Base-by-base conservation (phyloP, 2,113 vertebrate genomes). In the Macrotis lagotis region DNA sequence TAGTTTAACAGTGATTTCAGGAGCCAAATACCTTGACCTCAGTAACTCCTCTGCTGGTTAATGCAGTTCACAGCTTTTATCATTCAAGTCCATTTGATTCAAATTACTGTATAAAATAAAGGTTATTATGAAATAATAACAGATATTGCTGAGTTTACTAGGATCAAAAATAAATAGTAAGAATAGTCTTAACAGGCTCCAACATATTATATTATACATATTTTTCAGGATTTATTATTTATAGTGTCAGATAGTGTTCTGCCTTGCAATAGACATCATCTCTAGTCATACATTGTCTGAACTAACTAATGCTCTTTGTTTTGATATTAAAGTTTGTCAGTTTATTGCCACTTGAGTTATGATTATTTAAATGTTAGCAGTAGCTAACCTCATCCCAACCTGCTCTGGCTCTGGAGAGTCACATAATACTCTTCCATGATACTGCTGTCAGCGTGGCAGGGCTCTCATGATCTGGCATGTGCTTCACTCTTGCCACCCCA, bases 401-500 rank as follows among this genome's bases (percentile, higher is more conserved):
- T 25, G n/a, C 0, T 28, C 2, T 88, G 31, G 83, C 96, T n/a
- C 50, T 31, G 52, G 91, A 93, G 95, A 89, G 93, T 95, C 93
- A 5, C 50, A 12, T 25, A 48, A 51, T 52, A 47, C 55, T 11
- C 5, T 91, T 96, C 4, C 93, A 89, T 7, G 6, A 74, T 48
- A 26, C 50, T 25, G 8, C 3, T 51, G 51, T 74, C 89, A 31
- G 90, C 1, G 0, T 44, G 90, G 47, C 24, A 0, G 14, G 3
- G 1, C 88, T 0, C 44, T 53, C 51, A 44, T 55, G n/a, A 51
- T 51, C 51, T 94, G 93, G 49, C 50, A 88, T 97, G 95, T 97
- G 94, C 92, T 89, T 91, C 91, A 83, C 92, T 95, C 95, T 96
- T 94, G 37, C 96, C 97, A 89, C 48, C 5, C 1, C 93, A n/a